Evolutionary conservation across 2,888 invertebrate genomes (phyloP), one percentile per base, ranked within the genome.

Genomic region (Oxycera nigricornis): DNA sequence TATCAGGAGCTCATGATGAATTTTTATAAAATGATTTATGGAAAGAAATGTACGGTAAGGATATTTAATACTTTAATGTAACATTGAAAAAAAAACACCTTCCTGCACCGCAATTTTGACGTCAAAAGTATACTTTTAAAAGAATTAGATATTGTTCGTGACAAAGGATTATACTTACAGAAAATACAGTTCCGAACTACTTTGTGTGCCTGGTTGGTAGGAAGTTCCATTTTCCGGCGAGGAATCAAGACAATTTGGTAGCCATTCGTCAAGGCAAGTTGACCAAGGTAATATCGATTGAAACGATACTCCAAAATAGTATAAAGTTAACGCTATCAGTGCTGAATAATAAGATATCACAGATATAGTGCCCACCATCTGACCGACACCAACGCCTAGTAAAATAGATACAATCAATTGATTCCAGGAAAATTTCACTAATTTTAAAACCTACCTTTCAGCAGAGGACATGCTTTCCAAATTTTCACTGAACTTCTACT

Each of bases 301-400:
- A 82, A 92, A 94, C 72, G 94, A 94, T 80, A 90, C 89, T 4
- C 89, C 83, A 79, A 94, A 85, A 83, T 94, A 94, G 83, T 89
- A 93, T 9, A 94, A 79, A 9, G 92, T 91, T 39, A 94, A 82
- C 0, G 91, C 91, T 86, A 94, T 89, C 67, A 94, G 85, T 0
- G 91, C 90, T 70, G 91, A 91, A 82, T 94, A 94, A 83, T 94
- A 94, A 0, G 92, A 90, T 1, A 92, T 87, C 14, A 94, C 90
- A 78, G 89, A 90, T 17, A 88, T 85, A 17, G 89, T 89, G 0
- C 88, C 88, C 11, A 91, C 80, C 3, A 90, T 86, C 79, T 91
- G 90, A 0, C 91, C 91, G 80, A 89, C 90, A 2, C 92, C 92
- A 26, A 91, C 88, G 65, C 92, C 91, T 91, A 26, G 14, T n/a